Evolutionary conservation across 2,888 invertebrate species (phyloP).

Genomic region (Choreutis nemorana): DNA sequence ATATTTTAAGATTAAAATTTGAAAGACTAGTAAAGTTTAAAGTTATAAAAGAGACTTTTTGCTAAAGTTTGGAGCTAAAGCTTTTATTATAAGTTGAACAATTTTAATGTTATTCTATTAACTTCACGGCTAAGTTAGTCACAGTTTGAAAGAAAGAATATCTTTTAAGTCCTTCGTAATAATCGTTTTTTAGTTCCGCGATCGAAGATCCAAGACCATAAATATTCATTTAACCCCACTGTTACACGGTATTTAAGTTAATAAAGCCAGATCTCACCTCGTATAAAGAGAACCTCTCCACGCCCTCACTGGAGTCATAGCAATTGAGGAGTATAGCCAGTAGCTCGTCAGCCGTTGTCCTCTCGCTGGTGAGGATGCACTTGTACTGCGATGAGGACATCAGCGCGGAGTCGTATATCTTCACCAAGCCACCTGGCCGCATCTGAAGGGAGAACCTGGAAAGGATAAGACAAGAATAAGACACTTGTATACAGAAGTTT

Average conservation of each 20-base stretch:
- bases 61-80: too few species aligned
- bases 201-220: background rate
- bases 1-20: too few species aligned
- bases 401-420: conserved; percentile 90
- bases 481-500: too few species aligned
- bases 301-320: conserved; percentile 83
- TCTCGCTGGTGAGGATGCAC: conserved; percentile 86
- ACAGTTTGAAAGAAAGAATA: too few species aligned
- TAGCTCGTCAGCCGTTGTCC: conserved; percentile 88
- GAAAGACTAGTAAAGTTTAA: too few species aligned
- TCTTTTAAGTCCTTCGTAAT: too few species aligned
- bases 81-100: too few species aligned
- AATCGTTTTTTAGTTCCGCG: too few species aligned
- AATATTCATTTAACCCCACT: background rate
- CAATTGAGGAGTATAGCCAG: conserved; percentile 84
- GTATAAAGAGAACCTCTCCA: conserved; percentile 87
- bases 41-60: too few species aligned
- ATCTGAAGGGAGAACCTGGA: conserved; percentile 86
- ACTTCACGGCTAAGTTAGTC: too few species aligned
- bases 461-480: conserved; percentile 17
- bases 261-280: conserved; percentile 69
- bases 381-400: conserved; percentile 94
- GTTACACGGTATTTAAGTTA: conserved; percentile 13
- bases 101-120: too few species aligned
- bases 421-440: conserved; percentile 88